Evolutionary conservation across 92 coral and sea anemone genomes (phyloP), one percentile per base, ranked within the genome.

Genomic region (Heteractis magnifica): DNA sequence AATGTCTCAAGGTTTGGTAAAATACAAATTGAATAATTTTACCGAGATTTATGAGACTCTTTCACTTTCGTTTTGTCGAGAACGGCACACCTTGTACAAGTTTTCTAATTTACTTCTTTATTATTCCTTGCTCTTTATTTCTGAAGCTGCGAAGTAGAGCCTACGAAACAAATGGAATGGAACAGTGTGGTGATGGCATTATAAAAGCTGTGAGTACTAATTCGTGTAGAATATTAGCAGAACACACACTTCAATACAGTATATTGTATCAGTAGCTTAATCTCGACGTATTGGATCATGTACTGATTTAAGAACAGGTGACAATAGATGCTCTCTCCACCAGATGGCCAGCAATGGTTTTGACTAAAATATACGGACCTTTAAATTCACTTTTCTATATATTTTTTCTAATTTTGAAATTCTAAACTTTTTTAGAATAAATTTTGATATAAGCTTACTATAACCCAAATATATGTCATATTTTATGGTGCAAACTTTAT

Each of bases 101-200:
- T 70, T 10, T 9, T n/a, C 12, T n/a, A 8, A 20, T 19, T 1
- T 19, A 23, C 7, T 51, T 41, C 21, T 72, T 50, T 26, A 44
- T 16, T 13, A 18, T 50, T 56, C 3, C 15, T 50, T 13, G 56
- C 21, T 41, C 15, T 72, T 44, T 78, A 49, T 21, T 19, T 10
- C 15, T 58, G 50, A 15, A 77, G 82, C 55, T 82, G 8, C 74
- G 79, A 88, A 87, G 94, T 77, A 90, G 88, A 53, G 88, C 90
- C 4, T 96, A 96, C 71, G 98, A 94, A 65, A 87, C 95, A 3
- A 89, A 91, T 50, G 84, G 91, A 15, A 73, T 94, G 58, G 99
- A 96, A 59, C 85, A 80, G 52, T 91, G 90, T 48, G 99, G 99
- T 21, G 89, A 91, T 26, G 92, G 94, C n/a, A 88, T 96, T 6